These are phyloP conservation scores for Amblyjoppa fuscipennis DNA, from an alignment of 2,888 invertebrate species.

Conservation along the genomic window DNA sequence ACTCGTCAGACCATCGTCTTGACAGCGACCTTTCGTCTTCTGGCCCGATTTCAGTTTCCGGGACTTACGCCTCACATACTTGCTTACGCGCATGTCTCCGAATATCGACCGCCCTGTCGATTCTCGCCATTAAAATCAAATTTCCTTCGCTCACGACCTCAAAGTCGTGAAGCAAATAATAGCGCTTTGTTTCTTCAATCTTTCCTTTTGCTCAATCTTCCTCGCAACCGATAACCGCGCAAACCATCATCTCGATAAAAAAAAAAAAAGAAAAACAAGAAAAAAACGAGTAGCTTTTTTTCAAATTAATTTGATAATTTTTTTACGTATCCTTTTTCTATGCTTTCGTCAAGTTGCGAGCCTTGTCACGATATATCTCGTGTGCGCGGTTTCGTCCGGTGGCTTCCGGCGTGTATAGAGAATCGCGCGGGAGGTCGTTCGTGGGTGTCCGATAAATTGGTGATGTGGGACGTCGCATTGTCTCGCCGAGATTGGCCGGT, in stretches of 20 bases:
- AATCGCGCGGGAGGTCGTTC: constrained; percentile 73
- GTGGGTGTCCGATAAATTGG: constrained; percentile 83
- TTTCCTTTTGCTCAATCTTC: not conserved
- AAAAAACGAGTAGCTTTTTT: not conserved
- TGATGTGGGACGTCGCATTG: constrained; percentile 81
- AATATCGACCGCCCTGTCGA: too few species aligned
- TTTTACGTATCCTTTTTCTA: not conserved
- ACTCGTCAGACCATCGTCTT: too few species aligned
- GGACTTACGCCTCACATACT: too few species aligned
- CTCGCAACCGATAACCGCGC: not conserved
- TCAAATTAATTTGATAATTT: not conserved
- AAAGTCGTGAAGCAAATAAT: too few species aligned
- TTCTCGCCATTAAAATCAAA: too few species aligned
- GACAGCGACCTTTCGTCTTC: too few species aligned
- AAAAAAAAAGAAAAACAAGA: too few species aligned
- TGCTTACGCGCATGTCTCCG: too few species aligned
- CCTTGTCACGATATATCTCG: not conserved
- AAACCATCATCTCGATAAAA: too few species aligned
- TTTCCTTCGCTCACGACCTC: too few species aligned
- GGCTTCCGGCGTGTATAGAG: constrained; percentile 31
- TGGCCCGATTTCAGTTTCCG: too few species aligned
- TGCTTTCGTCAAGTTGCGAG: not conserved
- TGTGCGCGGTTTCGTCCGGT: not conserved
- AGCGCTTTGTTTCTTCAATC: not conserved
- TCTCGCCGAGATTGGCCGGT: constrained; percentile 81